These are phyloP conservation scores for Eublepharis macularius DNA, from an alignment of 2,113 vertebrate genomes.

Conservation along the genomic window DNA sequence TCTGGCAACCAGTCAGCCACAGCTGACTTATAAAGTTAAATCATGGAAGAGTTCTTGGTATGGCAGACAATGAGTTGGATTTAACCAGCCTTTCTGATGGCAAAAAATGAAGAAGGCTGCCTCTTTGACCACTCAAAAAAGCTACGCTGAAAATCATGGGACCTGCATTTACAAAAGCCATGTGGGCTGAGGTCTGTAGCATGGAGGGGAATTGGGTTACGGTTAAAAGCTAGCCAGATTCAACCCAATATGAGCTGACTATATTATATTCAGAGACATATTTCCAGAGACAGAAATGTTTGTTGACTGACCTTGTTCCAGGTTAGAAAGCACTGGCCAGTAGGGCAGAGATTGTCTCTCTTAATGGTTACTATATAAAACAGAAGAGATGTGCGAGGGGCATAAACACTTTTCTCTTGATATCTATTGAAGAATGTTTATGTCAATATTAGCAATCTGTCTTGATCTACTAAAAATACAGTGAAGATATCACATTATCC, in stretches of 20 bases:
- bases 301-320: background rate
- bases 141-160: too few relatives aligned
- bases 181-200: too few relatives aligned
- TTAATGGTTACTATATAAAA: background rate
- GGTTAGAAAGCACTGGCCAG: background rate
- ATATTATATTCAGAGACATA: background rate
- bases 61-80: background rate
- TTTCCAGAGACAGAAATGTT: background rate
- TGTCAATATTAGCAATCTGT: too few relatives aligned
- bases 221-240: too few relatives aligned
- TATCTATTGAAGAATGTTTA: background rate
- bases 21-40: background rate
- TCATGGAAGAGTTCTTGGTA: background rate
- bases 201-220: too few relatives aligned
- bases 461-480: too few relatives aligned
- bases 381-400: background rate
- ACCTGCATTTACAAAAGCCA: too few relatives aligned
- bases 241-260: background rate
- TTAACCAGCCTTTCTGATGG: too few relatives aligned
- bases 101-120: too few relatives aligned
- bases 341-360: background rate
- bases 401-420: background rate
- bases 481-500: too few relatives aligned
- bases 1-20: background rate
- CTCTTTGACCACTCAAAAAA: too few relatives aligned